Evolutionary conservation across 2,888 invertebrate genomes (phyloP).

Genomic region (Sycophila texana): DNA sequence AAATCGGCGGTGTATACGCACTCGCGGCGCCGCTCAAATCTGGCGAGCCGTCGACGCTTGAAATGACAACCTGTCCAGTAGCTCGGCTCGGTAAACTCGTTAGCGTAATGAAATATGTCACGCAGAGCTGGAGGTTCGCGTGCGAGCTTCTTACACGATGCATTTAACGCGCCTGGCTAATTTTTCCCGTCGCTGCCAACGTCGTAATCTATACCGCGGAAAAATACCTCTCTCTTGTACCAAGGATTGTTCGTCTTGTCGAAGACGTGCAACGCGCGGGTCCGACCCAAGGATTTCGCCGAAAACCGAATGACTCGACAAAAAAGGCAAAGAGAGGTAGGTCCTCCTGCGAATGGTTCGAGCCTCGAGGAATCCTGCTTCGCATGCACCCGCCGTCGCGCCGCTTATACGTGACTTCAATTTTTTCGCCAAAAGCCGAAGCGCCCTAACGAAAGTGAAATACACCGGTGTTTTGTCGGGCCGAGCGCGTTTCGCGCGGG

Average conservation of each 20-base stretch:
- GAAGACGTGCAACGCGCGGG: not conserved
- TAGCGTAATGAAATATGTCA: no score
- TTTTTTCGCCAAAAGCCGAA: slow-evolving; percentile 24
- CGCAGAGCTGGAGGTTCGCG: no score
- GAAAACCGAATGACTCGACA: not conserved
- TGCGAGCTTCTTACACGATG: no score
- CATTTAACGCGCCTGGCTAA: no score
- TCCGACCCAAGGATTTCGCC: not conserved
- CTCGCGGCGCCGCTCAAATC: no score
- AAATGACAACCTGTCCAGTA: no score
- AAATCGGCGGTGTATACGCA: no score
- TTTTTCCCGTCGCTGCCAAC: no score
- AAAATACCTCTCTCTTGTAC: no score
- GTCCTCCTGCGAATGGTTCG: slow-evolving; percentile 28
- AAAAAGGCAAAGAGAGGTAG: slow-evolving; percentile 22
- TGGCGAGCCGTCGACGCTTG: no score
- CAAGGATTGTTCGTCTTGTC: not conserved
- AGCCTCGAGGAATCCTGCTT: slow-evolving; percentile 33
- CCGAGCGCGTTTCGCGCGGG: not conserved
- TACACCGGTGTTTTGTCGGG: not conserved
- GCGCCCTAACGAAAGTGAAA: slow-evolving; percentile 38
- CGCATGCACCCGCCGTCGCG: slow-evolving; percentile 31
- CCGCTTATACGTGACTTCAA: slow-evolving; percentile 50
- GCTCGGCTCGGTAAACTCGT: no score
- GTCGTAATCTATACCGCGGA: no score